These are phyloP conservation scores for Propsilocerus akamusi DNA, from an alignment of 1,140 invertebrate species.

Conservation along the genomic window DNA sequence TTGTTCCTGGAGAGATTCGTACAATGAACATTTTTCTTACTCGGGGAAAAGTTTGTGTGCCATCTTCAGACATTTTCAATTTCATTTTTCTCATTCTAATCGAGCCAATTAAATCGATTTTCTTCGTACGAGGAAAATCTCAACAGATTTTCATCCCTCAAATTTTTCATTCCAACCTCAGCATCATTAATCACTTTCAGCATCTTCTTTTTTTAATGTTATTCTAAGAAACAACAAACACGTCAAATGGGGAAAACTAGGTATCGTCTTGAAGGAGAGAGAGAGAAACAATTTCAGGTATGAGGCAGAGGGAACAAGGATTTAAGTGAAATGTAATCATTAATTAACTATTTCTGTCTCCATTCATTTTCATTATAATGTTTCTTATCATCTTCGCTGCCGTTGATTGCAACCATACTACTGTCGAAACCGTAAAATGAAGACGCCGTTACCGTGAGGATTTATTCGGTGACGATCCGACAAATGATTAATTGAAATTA, in stretches of 20 bases:
- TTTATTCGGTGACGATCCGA: background rate
- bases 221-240: background rate
- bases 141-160: background rate
- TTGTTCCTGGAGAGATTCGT: background rate
- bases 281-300: background rate
- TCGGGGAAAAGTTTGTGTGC: too few relatives aligned
- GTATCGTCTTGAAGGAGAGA: background rate
- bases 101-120: background rate
- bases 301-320: background rate
- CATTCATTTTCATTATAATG: background rate
- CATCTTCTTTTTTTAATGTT: background rate
- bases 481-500: constrained; percentile 3
- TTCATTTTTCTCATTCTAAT: background rate
- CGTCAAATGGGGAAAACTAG: background rate
- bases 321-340: background rate
- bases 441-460: background rate
- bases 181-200: background rate
- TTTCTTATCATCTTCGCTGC: background rate
- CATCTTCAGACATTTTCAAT: too few relatives aligned
- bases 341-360: constrained; percentile 1
- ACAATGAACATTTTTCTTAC: too few relatives aligned
- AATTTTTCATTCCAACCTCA: background rate
- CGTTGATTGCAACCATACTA: too few relatives aligned
- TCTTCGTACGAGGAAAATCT: background rate
- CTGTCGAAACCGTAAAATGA: too few relatives aligned